Evolutionary conservation across 2,888 invertebrate genomes (phyloP).

Genomic region (Drosophila austrosaltans): DNA sequence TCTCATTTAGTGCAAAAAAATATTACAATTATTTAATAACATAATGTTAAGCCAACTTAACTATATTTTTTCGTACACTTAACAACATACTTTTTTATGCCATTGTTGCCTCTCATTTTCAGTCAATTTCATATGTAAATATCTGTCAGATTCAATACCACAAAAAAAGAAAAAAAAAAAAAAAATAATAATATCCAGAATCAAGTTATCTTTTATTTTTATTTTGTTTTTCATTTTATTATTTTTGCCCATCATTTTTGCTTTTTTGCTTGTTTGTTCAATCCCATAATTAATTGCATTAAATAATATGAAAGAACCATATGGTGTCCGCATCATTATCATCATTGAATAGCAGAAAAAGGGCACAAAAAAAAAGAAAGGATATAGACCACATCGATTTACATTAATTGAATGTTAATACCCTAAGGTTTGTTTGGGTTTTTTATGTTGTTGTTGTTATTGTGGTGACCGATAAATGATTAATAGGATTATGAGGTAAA

Average conservation of each 20-base stretch:
- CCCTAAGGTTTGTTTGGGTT: conserved; percentile 30
- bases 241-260: neutral
- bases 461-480: conserved; percentile 71
- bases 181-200: neutral
- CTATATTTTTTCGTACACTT: neutral
- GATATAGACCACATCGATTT: conserved; percentile 35
- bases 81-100: conserved; percentile 1
- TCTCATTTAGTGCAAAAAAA: neutral
- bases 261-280: conserved; percentile 8
- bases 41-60: conserved; percentile 1
- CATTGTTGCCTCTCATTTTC: neutral
- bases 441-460: neutral
- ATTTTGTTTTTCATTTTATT: too few relatives aligned
- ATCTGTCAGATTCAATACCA: conserved; percentile 7
- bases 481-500: conserved; percentile 48
- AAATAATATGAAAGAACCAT: conserved; percentile 30
- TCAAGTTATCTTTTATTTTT: too few relatives aligned
- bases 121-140: conserved; percentile 1
- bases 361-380: conserved; percentile 15
- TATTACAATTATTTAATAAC: neutral
- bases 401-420: conserved; percentile 76
- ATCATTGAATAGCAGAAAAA: neutral
- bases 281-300: conserved; percentile 33
- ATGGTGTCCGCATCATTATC: conserved; percentile 17
- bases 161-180: neutral